phyloP scores from a whole-genome alignment of 2,888 invertebrate genomes.

The Scaeva pyrastri region DNA sequence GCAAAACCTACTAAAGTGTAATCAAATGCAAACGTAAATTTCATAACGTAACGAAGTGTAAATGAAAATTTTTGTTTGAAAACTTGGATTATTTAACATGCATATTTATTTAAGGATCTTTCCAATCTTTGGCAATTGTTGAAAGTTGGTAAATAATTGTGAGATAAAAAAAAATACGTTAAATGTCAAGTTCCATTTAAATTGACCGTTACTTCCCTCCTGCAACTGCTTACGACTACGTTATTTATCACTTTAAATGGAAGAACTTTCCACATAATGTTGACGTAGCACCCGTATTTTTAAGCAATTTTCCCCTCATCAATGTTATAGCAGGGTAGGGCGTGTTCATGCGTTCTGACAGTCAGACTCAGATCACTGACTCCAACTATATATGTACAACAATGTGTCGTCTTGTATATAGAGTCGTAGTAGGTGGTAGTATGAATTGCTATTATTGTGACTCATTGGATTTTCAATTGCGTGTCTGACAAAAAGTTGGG shows the following conservation, averaged over 20 bases:
- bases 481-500: constrained; percentile 54
- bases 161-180: too few species aligned
- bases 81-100: too few species aligned
- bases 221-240: neutral
- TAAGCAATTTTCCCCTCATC: neutral
- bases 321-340: constrained; percentile 19
- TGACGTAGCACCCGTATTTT: constrained; percentile 15
- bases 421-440: neutral
- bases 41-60: too few species aligned
- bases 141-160: too few species aligned
- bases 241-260: neutral
- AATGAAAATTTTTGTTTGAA: too few species aligned
- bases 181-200: too few species aligned
- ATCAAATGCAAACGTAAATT: too few species aligned
- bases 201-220: neutral
- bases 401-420: neutral
- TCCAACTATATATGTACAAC: constrained; percentile 12
- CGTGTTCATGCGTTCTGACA: neutral
- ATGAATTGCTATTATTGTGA: constrained; percentile 33
- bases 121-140: too few species aligned
- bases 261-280: neutral
- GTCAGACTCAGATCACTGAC: constrained; percentile 7
- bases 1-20: too few species aligned
- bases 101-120: too few species aligned
- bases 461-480: constrained; percentile 60